A percentile compares a stretch with the other conserved stretches of the same genome.
Evolutionary conservation across 2,888 invertebrate genomes (phyloP).

Genomic region (Callyntrura sp.): DNA sequence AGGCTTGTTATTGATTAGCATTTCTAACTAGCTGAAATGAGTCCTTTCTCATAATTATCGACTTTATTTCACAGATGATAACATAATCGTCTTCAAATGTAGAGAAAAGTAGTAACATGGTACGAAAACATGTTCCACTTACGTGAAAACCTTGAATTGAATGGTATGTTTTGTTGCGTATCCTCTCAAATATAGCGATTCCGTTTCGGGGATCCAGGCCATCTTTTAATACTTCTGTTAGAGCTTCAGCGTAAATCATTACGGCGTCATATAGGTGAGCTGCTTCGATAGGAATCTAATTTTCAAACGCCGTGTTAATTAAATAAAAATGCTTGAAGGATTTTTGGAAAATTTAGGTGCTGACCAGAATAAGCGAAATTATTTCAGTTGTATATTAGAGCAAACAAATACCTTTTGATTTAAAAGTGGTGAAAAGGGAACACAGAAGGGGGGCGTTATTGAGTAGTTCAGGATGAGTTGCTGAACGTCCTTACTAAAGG

Average conservation of each 20-base stretch:
- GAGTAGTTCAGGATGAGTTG: slow-evolving; percentile 90
- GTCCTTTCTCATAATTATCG: too few relatives aligned
- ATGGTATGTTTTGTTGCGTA: slow-evolving; percentile 91
- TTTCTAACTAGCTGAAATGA: too few relatives aligned
- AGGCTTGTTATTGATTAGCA: too few relatives aligned
- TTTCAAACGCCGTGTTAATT: neutral
- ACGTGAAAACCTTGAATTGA: slow-evolving; percentile 93
- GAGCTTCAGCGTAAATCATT: slow-evolving; percentile 93
- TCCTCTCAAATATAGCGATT: slow-evolving; percentile 90
- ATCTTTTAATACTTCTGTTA: slow-evolving; percentile 90
- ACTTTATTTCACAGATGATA: neutral
- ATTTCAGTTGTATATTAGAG: too few relatives aligned
- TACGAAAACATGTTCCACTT: slow-evolving; percentile 85
- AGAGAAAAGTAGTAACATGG: too few relatives aligned
- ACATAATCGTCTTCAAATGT: neutral
- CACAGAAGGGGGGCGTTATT: slow-evolving; percentile 90
- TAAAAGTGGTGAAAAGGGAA: slow-evolving; percentile 91
- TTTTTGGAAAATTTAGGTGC: too few relatives aligned
- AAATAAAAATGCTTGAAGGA: too few relatives aligned
- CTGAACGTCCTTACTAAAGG: slow-evolving; percentile 88
- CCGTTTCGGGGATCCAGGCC: slow-evolving; percentile 92
- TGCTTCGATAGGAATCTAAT: slow-evolving; percentile 92
- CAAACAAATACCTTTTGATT: slow-evolving; percentile 88
- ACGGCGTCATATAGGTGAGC: slow-evolving; percentile 95
- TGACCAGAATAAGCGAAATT: too few relatives aligned